Base-by-base conservation (phyloP, 1,140 invertebrate species). In the Ooceraea biroi region DNA sequence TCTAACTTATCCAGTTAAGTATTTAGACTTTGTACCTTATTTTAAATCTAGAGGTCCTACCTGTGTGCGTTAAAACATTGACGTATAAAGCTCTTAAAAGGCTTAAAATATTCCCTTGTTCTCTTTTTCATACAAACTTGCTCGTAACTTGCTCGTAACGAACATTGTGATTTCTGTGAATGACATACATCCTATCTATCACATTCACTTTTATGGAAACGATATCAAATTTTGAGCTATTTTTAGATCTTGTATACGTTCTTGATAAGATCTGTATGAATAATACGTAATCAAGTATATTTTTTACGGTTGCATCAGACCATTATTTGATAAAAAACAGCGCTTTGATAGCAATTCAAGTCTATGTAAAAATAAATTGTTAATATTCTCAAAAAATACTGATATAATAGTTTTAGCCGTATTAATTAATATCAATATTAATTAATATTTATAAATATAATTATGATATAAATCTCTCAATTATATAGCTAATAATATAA, bases 31-130 rank as follows among this genome's bases (percentile, higher is more conserved):
- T 80, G n/a, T 11, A 27, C 11, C 50, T 80, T 57, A n/a, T 77
- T 65, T 25, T 52, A 4, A 30, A 65, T 55, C 17, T 69, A 60
- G 36, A 36, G 60, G 41, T 71, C 11, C 25, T 36, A 69, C 17
- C 48, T 84, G 14, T 76, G 36, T 44, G 5, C 2, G 27, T 12
- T 22, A 58, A 36, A 7, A 50, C 5, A 12, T 44, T 44, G 10
- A 72, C n/a, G 12, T 44, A 69, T n/a, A 72, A 87, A 86, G 7
- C 8, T 72, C 50, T 36, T 52, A 65, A 87, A 87, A 88, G 83
- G 82, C 73, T 88, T n/a, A n/a, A n/a, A 68, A 88, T 84, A 84
- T 58, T 73, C 52, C 36, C 25, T 58, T 83, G 14, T 46, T 80
- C 57, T 5, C 17, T 82, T 74, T 58, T 69, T 41, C 1, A 25